Evolutionary conservation across 2,888 invertebrate species (phyloP).

Genomic region (Drosophila stalkeri): DNA sequence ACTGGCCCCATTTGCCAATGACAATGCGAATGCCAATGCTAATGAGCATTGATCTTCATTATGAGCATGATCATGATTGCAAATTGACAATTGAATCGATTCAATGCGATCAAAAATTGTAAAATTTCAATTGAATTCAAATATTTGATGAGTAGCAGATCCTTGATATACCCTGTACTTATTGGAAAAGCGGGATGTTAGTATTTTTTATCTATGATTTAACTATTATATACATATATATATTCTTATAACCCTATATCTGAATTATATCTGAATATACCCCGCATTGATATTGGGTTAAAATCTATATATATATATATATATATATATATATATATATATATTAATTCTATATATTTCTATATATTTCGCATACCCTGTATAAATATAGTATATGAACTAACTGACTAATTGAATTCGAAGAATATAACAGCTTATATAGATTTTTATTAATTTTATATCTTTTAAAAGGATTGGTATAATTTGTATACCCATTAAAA

Average conservation of each 20-base stretch:
- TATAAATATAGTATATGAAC: neutral
- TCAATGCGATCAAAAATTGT: neutral
- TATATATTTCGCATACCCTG: neutral
- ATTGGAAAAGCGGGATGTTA: too few species aligned
- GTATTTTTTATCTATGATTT: too few species aligned
- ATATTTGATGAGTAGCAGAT: neutral
- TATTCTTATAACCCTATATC: neutral
- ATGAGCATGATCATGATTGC: neutral
- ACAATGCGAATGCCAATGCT: conserved; percentile 17
- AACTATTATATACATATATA: too few species aligned
- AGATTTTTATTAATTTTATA: too few species aligned
- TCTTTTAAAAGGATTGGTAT: too few species aligned
- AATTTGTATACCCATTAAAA: neutral
- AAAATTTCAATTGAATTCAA: neutral
- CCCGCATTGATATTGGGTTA: neutral
- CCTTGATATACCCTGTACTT: neutral
- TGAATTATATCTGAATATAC: neutral
- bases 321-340: too few species aligned
- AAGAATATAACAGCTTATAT: neutral
- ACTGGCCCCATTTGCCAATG: conserved; percentile 13
- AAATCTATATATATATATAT: neutral
- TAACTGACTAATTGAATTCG: neutral
- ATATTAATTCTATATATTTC: too few species aligned
- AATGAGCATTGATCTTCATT: conserved; percentile 1
- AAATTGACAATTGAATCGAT: neutral